Base-by-base conservation (phyloP, 2,797 vertebrate species). In the Hippoglossus hippoglossus region DNA sequence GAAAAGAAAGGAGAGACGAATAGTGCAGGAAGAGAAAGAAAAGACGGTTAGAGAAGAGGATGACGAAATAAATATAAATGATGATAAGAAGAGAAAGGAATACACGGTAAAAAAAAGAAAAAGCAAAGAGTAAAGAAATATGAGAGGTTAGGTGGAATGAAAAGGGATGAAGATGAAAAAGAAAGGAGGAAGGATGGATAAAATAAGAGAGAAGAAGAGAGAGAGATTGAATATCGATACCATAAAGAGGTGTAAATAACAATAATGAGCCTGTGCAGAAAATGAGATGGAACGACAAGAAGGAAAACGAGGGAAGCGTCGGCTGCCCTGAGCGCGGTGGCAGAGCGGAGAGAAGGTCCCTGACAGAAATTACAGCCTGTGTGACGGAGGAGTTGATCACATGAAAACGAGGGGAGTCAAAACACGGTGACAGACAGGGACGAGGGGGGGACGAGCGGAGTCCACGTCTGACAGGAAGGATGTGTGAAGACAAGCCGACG, bases 341-440 rank as follows among this genome's bases (percentile, higher is more conserved):
- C 70, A 79, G 26, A 36, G 28, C 4, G 28, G 19, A 22, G 51
- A n/a, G 54, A 47, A 24, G 34, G 36, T 67, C 34, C 9, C 9
- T 11, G 34, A 56, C 63, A 84, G 63, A 77, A 58, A 73, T 31
- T 54, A 62, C 47, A 15, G 57, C 34, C 3, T 36, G 56, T n/a
- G 67, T 7, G 67, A 54, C 52, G 34, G 24, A 25, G 46, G 51
- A 67, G 22, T 76, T 57, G 74, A 89, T 79, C 66, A 79, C 62
- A 76, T 57, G 67, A 77, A 75, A 73, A 77, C n/a, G 63, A 80
- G 64, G 13, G 22, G 36, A 63, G 63, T 76, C 73, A 63, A 85
- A 74, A 34, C 39, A 15, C 6, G 4, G 46, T 28, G 74, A 78
- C 65, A 46, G 54, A 54, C 6, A 2, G 10, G 49, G 44, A 11